Base-by-base conservation (phyloP, 2,797 vertebrate genomes). In the Antrozous pallidus region DNA sequence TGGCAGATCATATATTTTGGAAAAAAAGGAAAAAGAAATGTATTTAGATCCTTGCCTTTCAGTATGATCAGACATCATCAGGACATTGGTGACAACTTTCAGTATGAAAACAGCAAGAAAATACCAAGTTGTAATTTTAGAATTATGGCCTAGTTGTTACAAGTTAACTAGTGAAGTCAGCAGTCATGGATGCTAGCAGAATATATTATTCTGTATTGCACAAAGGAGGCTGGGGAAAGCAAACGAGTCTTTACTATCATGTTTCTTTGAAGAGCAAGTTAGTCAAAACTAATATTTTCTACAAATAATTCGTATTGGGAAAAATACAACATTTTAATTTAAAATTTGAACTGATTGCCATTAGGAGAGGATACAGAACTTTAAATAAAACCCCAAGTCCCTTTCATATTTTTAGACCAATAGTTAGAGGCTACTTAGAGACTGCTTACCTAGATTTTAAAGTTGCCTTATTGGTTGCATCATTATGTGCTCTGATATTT, bases 221-320 rank as follows among this genome's bases (percentile, higher is more conserved):
- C 31, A 87, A 78, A 51, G 31, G 42, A 71, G 11, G 6, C 67
- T 73, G 2, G 33, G 54, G 26, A 93, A 88, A 33, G 20, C 51
- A 95, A 79, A 65, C 0, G 16, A 20, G 71, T 93, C 47, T 86
- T 88, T 70, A 31, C 7, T 49, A 38, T 65, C 26, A 36, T 89
- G 6, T 94, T 78, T 77, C 31, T 84, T 80, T 78, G 56, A 12
- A 70, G 20, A 93, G 16, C 13, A 91, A 69, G 16, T 78, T 56
- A 51, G 58, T 65, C 24, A 86, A 36, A 75, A 91, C 26, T 67
- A 88, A 17, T 73, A 70, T 88, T 93, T 90, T 83, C 13, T 91
- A 58, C 51, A 33, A 67, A 40, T 85, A 42, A 38, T 36, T 75
- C 33, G 33, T 70, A 26, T 13, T 38, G 28, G 26, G 26, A 13